These are phyloP conservation scores for Magallana nippona DNA, from an alignment of 2,888 invertebrate species.

Conservation along the genomic window DNA sequence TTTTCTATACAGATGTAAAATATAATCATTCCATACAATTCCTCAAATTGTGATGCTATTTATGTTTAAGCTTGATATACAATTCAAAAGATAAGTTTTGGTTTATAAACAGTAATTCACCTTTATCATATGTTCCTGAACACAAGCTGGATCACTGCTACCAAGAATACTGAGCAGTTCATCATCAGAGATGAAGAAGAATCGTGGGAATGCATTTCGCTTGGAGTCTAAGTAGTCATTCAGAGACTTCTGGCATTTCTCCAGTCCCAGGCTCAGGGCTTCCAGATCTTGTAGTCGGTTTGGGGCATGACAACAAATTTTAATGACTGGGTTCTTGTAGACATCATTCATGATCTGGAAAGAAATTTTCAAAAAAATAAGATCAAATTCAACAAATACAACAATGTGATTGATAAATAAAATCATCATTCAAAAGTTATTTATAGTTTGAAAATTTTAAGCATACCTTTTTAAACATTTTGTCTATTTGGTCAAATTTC, in stretches of 20 bases:
- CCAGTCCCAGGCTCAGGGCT: slow-evolving; percentile 87
- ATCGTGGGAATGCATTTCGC: slow-evolving; percentile 92
- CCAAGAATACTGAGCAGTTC: slow-evolving; percentile 93
- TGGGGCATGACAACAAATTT: slow-evolving; percentile 87
- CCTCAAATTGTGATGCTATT: too few relatives aligned
- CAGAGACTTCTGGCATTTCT: slow-evolving; percentile 94
- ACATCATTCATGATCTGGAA: slow-evolving; percentile 91
- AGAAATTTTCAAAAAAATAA: background rate
- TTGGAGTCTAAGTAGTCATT: slow-evolving; percentile 94
- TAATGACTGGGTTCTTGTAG: slow-evolving; percentile 88
- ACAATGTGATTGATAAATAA: background rate
- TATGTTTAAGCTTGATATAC: too few relatives aligned
- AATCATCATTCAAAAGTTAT: background rate
- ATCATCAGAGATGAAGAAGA: slow-evolving; percentile 96
- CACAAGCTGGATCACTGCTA: slow-evolving; percentile 89
- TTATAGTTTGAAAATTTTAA: background rate
- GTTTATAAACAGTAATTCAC: slow-evolving; percentile 78
- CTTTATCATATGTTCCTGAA: slow-evolving; percentile 96
- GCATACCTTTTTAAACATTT: slow-evolving; percentile 86
- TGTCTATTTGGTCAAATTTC: slow-evolving; percentile 94
- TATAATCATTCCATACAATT: background rate
- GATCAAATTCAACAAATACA: background rate
- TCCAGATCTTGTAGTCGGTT: slow-evolving; percentile 89
- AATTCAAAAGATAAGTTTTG: too few relatives aligned
- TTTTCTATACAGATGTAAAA: background rate